Conservation (phyloP, 2,113 vertebrate species). For the Psammodynastes pulverulentus region DNA sequence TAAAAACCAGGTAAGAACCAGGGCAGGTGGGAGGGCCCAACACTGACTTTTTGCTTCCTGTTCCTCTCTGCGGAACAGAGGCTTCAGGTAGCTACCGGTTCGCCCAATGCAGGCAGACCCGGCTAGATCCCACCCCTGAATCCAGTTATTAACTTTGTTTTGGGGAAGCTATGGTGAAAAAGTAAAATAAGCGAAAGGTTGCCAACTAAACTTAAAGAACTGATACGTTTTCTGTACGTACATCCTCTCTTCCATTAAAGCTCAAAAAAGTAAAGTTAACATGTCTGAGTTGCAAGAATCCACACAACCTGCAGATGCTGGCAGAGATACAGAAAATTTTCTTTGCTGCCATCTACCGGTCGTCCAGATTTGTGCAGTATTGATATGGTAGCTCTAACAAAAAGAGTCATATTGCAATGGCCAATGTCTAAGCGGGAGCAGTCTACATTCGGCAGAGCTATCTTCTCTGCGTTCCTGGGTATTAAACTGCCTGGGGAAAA, state of each 20-base stretch:
- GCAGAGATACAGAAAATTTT: not conserved
- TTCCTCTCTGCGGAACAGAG: no score
- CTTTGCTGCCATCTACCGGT: not conserved
- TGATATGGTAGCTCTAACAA: not conserved
- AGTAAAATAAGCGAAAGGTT: not conserved
- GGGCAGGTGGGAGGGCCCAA: no score
- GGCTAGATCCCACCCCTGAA: no score
- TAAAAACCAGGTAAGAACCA: no score
- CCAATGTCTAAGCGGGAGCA: not conserved
- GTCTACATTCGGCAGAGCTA: not conserved
- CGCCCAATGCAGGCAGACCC: no score
- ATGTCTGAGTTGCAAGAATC: not conserved
- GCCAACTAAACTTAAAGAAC: no score
- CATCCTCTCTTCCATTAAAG: not conserved
- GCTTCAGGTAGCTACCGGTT: no score
- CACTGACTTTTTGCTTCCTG: no score
- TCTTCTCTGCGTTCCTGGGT: not conserved
- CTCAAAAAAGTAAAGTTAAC: not conserved
- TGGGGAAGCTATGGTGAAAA: not conserved
- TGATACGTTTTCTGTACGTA: not conserved
- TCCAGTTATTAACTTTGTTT: not conserved
- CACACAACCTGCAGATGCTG: not conserved
- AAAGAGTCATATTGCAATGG: not conserved
- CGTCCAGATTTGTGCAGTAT: not conserved
- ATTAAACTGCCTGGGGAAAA: not conserved